phyloP scores from a whole-genome alignment of 2,797 vertebrate species.

The Danio choprae region DNA sequence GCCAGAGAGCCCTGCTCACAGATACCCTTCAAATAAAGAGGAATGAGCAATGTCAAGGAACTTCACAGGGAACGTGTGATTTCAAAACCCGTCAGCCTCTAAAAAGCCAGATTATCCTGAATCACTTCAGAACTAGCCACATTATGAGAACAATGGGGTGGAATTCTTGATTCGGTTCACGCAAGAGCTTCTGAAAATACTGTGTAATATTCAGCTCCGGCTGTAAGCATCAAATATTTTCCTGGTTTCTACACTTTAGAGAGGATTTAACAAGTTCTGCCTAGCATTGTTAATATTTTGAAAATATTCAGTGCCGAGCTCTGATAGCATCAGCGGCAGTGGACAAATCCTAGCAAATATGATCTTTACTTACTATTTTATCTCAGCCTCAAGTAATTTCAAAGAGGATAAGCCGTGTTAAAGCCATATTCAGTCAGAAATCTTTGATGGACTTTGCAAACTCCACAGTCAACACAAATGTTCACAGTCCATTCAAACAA shows the following conservation, averaged over 20 bases:
- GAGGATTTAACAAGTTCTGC: not conserved
- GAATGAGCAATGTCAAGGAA: slow-evolving; percentile 42
- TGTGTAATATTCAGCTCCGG: not conserved
- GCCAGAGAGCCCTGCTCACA: slow-evolving; percentile 61
- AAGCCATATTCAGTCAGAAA: slow-evolving; percentile 2
- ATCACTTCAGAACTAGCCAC: not conserved
- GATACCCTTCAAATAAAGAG: slow-evolving; percentile 43
- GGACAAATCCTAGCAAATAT: slow-evolving; percentile 22
- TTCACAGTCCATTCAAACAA: no score
- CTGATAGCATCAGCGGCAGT: not conserved
- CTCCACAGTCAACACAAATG: not conserved
- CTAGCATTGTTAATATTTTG: not conserved
- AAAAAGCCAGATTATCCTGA: not conserved
- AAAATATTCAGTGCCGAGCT: not conserved
- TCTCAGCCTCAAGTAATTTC: not conserved
- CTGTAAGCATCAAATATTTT: not conserved
- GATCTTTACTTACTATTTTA: not conserved
- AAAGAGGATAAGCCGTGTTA: slow-evolving; percentile 5
- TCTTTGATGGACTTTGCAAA: not conserved
- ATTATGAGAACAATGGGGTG: not conserved
- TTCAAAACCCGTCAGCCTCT: slow-evolving; percentile 16
- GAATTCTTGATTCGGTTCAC: not conserved
- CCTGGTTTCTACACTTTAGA: not conserved
- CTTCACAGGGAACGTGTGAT: slow-evolving; percentile 28
- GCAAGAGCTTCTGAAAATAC: not conserved